Evolutionary conservation across 2,888 invertebrate species (phyloP), one percentile per base, ranked within the genome.

Genomic region (Drosophila testacea): DNA sequence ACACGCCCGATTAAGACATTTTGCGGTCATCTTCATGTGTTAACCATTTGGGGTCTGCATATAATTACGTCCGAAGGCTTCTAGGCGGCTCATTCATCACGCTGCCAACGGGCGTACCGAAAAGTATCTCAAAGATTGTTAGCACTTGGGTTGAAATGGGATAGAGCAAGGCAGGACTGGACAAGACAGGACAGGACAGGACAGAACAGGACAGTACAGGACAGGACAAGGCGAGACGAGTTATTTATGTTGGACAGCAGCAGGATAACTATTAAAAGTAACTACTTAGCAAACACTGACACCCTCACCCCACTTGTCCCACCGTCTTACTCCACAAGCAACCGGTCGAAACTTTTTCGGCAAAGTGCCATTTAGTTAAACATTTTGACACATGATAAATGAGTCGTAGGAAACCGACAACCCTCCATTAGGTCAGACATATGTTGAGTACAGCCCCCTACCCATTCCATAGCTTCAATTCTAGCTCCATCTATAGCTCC

Each of bases 301-400:
- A 47, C 44, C 11, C 52, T 42, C 16, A 2, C 7, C 34, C 47
- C 13, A 13, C 27, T 22, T n/a, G 11, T 0, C 41, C 10, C 9
- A 10, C 2, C 41, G 4, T 5, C 4, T 2, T 16, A 13, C 0
- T 11, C 16, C 16, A 32, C 11, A 27, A 27, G 28, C 30, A 38
- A 64, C 22, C 41, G 34, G 59, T 55, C 46, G 47, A 71, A 87
- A 78, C 52, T 83, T 83, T 87, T 84, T 81, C 72, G 87, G 88
- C 89, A 86, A 86, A 83, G 88, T 87, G 88, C 73, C 88, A 88
- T 85, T 85, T 89, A 81, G 85, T 84, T 89, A 89, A 87, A 79
- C 83, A 83, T 88, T 89, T 89, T 89, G 90, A 85, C 90, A 86
- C 86, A 86, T 86, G 85, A 86, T 86, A 86, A 86, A 86, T 86